Evolutionary conservation across 2,888 invertebrate genomes (phyloP), one percentile per base, ranked within the genome.

Genomic region (Sarcophaga rosellei): DNA sequence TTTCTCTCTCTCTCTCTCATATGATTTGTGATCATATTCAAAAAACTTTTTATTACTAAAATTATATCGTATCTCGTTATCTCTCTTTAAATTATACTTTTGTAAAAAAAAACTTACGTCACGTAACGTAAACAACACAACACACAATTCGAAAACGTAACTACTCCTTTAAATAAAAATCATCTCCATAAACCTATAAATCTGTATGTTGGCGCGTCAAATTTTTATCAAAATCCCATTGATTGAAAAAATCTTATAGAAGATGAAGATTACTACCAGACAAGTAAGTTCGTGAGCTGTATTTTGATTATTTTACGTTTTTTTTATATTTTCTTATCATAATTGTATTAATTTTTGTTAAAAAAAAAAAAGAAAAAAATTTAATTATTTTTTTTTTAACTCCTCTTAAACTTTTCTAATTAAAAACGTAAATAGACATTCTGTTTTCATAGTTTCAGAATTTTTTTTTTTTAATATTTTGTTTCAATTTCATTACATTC

Each of bases 261-360:
- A 95, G 95, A 94, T 94, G 95, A 95, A 94, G 95, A 95, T 94
- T 94, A 94, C 94, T 94, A 94, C 92, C 94, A 94, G 92, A 91
- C 95, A 95, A 95, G 95, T 95, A 95, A 95, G 95, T 95, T 93
- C 89, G 90, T 77, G 79, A 76, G 79, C 79, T 65, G 25, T 65
- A 45, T 75, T 72, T 59, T 73, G n/a, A 69, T 62, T 80, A 65
- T 79, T 70, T 75, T 59, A 79, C n/a, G 35, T 53, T 73, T 53
- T 75, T 53, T 53, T 57, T 63, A 68, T 62, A 74, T 63, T 25
- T 25, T 76, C 76, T 63, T 65, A 62, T 84, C 79, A 75, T 75
- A 23, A 65, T 15, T 53, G 59, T 63, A 47, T 44, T 17, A 78
- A 25, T 70, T 63, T 53, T 62, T 44, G 10, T 53, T 47, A 59